Percentiles rank a stretch among this genome's conserved stretches.
These are phyloP conservation scores for Teinopalpus imperialis DNA, from an alignment of 2,888 invertebrate genomes.

Conservation along the genomic window DNA sequence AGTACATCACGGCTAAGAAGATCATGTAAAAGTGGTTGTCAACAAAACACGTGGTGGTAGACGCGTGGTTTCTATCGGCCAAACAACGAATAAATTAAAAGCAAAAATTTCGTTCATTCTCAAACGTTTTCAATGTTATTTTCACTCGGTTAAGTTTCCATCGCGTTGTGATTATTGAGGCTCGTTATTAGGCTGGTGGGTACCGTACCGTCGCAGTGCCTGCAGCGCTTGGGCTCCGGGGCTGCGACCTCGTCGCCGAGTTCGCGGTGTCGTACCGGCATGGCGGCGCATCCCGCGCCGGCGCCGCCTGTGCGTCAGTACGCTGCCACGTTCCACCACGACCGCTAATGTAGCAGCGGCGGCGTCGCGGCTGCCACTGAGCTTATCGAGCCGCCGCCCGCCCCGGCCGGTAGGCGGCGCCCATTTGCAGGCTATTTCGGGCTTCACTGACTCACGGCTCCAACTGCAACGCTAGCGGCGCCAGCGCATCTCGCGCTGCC, in stretches of 20 bases:
- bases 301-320: conserved; percentile 69
- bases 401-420: conserved; percentile 81
- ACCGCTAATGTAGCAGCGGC: conserved; percentile 74
- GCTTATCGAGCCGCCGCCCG: conserved; percentile 66
- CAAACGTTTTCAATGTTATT: conserved; percentile 5
- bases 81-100: not conserved
- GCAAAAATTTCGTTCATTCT: not conserved
- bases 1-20: no score
- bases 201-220: conserved; percentile 93
- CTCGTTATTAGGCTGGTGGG: conserved; percentile 15
- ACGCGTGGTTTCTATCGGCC: not conserved
- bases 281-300: conserved; percentile 82
- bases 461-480: conserved; percentile 61
- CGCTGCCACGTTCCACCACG: conserved; percentile 60
- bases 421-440: conserved; percentile 74
- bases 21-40: not conserved
- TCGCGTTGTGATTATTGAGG: conserved; percentile 1
- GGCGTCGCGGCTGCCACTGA: conserved; percentile 60
- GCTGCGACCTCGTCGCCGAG: conserved; percentile 80
- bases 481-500: conserved; percentile 69
- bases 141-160: conserved; percentile 8
- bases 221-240: conserved; percentile 95
- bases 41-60: conserved; percentile 19
- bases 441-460: conserved; percentile 74
- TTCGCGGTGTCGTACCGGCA: conserved; percentile 82